Evolutionary conservation across 1,140 invertebrate species (phyloP), one percentile per base, ranked within the genome.

Genomic region (Drosophila arizonae): DNA sequence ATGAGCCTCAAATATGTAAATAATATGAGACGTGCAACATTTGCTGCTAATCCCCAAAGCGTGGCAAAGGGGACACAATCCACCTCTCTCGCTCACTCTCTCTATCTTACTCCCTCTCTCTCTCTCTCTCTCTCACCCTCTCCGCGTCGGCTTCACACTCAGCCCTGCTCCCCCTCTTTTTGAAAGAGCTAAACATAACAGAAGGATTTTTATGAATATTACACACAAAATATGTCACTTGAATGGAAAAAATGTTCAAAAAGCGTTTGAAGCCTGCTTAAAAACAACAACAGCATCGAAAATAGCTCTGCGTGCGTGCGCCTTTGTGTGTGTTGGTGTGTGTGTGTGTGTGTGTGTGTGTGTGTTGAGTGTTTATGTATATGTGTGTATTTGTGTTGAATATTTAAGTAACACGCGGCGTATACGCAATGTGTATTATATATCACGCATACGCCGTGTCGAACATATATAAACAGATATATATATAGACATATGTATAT

Each of bases 221-320:
- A 71, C 72, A 75, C 66, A 43, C 68, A 71, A 71, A 75, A 75
- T 75, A 75, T 75, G 61, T 61, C 66, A 73, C 72, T 75, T 75
- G 68, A 75, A 71, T 65, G 72, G 28, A 75, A 71, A 71, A 45
- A 46, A 46, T 9, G 17, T 41, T 21, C 50, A 13, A 24, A 51
- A 57, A 45, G 13, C 46, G 33, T 26, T 60, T 60, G 43, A 50
- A 50, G 60, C 56, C 55, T 68, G 52, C 54, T 74, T 70, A 71
- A 70, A 68, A 63, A 50, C 28, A 48, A 55, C 28, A 52, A 51
- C n/a, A 33, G 24, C 45, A 26, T 5, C 33, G 15, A 17, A n/a
- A n/a, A 45, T 45, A 45, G 15, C 43, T 15, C n/a, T 15, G 43
- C 36, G 36, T 39, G 36, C 36, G 36, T 39, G 43, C 43, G 43